Evolutionary conservation across 2,797 vertebrate genomes (phyloP), one percentile per base, ranked within the genome.

Genomic region (Dermochelys coriacea): DNA sequence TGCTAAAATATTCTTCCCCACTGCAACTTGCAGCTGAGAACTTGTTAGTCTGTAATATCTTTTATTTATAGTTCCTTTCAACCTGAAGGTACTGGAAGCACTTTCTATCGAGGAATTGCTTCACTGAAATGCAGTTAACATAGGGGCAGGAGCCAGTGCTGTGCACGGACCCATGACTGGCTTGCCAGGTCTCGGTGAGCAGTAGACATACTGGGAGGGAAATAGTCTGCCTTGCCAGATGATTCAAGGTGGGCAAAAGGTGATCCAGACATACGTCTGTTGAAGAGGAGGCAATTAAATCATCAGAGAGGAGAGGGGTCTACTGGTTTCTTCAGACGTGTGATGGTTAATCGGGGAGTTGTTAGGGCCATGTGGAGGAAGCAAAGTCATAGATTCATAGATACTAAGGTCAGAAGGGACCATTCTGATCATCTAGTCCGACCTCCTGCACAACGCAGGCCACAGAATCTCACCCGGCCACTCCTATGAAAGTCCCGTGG

Each of bases 1-100:
- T 91, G 90, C 71, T 95, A 95, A 97, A 96, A 96, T 93, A 97
- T 94, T 95, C 91, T 85, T 96, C 96, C 91, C 94, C 83, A 93
- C 94, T 95, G 57, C 80, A 49, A 57, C 97, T 95, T 91, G 88
- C 90, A 91, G 19, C 87, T 18, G 82, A 96, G 94, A 96, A 93
- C 92, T 93, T 89, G 93, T 78, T 94, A 93, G 90, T 82, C 88
- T 87, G 92, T 80, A 96, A 85, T 93, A 83, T 94, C 79, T 93
- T 95, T 95, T 96, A 96, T 96, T 97, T 97, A 96, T 95, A 95
- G 88, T 2, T 45, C 87, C 37, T 94, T 94, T 94, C 49, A 4
- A 55, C 93, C 94, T 47, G 91, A 82, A 95, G 61, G 55, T 79
- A 95, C 82, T 57, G 61, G 64, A 85, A 94, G 34, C 74, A 47